Conservation (phyloP, 1,140 invertebrate species). For the Cepaea nemoralis region DNA sequence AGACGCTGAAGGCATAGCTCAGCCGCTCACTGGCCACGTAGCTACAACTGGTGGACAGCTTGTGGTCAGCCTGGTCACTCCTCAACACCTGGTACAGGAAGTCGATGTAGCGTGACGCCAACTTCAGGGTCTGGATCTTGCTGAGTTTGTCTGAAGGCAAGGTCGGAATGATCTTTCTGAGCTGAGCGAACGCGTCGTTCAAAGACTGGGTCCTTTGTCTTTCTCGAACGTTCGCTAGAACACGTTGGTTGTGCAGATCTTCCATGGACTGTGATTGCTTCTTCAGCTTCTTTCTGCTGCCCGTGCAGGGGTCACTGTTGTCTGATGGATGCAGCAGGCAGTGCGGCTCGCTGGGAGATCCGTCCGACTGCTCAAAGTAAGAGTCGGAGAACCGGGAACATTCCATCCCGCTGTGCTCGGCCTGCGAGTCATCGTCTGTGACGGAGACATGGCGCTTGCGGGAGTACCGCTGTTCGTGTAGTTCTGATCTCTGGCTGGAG, state of each 20-base stretch:
- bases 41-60: constrained; percentile 76
- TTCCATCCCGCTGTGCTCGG: neutral
- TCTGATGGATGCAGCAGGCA: neutral
- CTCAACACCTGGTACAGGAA: constrained; percentile 89
- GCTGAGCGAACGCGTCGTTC: constrained; percentile 94
- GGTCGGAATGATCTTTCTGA: constrained; percentile 95
- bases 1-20: constrained; percentile 94
- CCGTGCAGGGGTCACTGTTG: neutral
- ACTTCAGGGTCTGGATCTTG: constrained; percentile 97
- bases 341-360: neutral
- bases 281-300: constrained; percentile 47
- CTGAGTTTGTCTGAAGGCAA: constrained; percentile 97
- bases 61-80: constrained; percentile 60
- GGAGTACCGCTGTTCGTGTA: too few relatives aligned
- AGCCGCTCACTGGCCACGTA: constrained; percentile 90
- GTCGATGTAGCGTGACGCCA: constrained; percentile 81
- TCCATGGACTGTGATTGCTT: constrained; percentile 58
- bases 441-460: neutral
- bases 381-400: neutral
- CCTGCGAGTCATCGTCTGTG: neutral
- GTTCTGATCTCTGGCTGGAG: neutral
- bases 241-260: constrained; percentile 79
- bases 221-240: constrained; percentile 96
- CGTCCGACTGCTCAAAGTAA: neutral
- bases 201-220: constrained; percentile 95